phyloP scores from a whole-genome alignment of 2,888 invertebrate species.

The Bhutanitis thaidina region DNA sequence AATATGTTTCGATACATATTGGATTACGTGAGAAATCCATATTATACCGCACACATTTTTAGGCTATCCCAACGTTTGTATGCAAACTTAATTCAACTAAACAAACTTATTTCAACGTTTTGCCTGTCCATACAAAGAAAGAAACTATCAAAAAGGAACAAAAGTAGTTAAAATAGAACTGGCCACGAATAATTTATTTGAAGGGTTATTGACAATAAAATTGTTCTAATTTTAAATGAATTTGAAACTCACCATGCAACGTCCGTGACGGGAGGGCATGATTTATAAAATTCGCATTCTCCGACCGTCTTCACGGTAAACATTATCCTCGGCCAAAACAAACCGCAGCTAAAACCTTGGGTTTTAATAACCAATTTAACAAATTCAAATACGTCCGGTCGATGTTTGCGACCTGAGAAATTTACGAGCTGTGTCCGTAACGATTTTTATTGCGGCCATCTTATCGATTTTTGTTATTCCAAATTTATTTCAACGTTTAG shows the following conservation, averaged over 20 bases:
- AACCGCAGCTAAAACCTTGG: constrained; percentile 41
- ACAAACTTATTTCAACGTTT: too few species aligned
- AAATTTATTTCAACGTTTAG: not conserved
- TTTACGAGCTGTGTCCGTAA: constrained; percentile 48
- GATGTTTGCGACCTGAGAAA: constrained; percentile 42
- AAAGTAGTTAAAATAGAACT: too few species aligned
- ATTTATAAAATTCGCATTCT: constrained; percentile 14
- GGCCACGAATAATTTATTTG: too few species aligned
- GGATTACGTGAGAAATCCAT: too few species aligned
- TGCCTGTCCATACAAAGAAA: too few species aligned
- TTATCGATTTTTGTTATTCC: constrained; percentile 17
- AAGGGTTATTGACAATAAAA: not conserved
- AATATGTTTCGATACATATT: too few species aligned
- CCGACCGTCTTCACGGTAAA: constrained; percentile 47
- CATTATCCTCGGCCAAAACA: constrained; percentile 46
- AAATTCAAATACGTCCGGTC: constrained; percentile 35
- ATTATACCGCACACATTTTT: too few species aligned
- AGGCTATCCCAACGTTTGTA: too few species aligned
- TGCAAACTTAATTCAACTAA: too few species aligned
- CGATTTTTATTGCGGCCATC: constrained; percentile 43
- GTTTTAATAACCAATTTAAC: constrained; percentile 34
- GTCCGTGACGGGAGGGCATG: constrained; percentile 12
- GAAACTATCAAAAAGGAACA: too few species aligned
- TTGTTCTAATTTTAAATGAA: not conserved
- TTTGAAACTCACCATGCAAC: not conserved